phyloP scores from a whole-genome alignment of 2,113 vertebrate species.

The Tachycineta bicolor region DNA sequence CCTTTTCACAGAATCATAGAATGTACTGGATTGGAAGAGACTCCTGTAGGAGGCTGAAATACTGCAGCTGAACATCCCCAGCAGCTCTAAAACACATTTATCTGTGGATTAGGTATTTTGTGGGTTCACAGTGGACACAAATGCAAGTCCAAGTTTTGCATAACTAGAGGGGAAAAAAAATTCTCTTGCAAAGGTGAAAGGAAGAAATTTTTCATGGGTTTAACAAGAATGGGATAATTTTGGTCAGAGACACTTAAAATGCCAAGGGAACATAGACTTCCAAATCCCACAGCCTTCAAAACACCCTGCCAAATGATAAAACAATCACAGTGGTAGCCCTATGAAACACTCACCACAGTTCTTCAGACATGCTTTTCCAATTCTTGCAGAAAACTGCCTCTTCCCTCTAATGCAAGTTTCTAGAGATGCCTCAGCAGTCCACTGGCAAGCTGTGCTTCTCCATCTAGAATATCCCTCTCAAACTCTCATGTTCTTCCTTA shows the following conservation, averaged over 20 bases:
- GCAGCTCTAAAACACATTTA: not conserved
- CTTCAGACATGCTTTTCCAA: not conserved
- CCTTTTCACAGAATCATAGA: not conserved
- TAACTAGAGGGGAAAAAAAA: not conserved
- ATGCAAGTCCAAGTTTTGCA: not conserved
- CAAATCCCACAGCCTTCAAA: not conserved
- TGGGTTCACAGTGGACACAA: not conserved
- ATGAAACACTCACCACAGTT: not conserved
- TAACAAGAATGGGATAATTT: not conserved
- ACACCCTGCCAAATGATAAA: not conserved
- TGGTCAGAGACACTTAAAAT: not conserved
- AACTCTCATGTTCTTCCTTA: not conserved
- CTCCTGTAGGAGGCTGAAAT: not conserved
- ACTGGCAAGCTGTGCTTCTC: not conserved
- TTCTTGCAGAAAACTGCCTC: not conserved
- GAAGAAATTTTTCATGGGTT: not conserved
- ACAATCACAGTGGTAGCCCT: not conserved
- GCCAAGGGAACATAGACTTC: not conserved
- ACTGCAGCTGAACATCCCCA: not conserved
- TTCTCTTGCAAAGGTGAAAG: not conserved
- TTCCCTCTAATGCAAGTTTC: not conserved
- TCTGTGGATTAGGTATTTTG: not conserved
- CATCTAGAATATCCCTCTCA: not conserved
- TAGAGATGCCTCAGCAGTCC: not conserved
- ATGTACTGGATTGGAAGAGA: not conserved